These are phyloP conservation scores for Calonectris borealis DNA, from an alignment of 2,113 vertebrate species.

Conservation along the genomic window DNA sequence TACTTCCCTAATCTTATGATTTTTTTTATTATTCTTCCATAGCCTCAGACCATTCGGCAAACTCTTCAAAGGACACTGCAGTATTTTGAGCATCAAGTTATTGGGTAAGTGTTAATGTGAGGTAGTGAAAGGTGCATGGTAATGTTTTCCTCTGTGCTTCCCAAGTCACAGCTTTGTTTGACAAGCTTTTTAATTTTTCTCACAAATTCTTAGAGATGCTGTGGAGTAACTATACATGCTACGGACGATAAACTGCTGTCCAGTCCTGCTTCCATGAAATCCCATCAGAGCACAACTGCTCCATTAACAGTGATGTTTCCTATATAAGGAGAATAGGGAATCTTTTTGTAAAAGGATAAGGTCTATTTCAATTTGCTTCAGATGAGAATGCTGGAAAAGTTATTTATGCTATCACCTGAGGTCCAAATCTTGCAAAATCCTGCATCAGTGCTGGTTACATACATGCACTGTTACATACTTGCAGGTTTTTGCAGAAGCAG, in stretches of 20 bases:
- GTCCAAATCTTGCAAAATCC: not conserved
- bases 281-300: accelerated
- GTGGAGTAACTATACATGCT: not conserved
- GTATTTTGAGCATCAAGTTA: slow-evolving; percentile 89
- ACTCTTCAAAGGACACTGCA: slow-evolving; percentile 93
- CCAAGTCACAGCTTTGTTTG: not conserved
- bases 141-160: not conserved
- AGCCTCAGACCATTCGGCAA: slow-evolving; percentile 93
- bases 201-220: not conserved
- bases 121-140: not conserved
- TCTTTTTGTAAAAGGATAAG: not conserved
- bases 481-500: not conserved
- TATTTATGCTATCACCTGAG: not conserved
- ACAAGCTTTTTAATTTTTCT: not conserved
- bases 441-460: not conserved
- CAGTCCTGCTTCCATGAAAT: not conserved
- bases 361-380: not conserved
- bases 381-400: not conserved
- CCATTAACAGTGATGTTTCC: not conserved
- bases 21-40: slow-evolving; percentile 55
- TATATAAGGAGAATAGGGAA: not conserved
- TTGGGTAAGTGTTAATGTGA: slow-evolving; percentile 81
- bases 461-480: not conserved
- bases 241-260: not conserved
- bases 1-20: not conserved